Percentiles rank a stretch among this genome's conserved stretches.
phyloP scores from a whole-genome alignment of 2,113 vertebrate genomes.

The Trochalopteron elliotii region DNA sequence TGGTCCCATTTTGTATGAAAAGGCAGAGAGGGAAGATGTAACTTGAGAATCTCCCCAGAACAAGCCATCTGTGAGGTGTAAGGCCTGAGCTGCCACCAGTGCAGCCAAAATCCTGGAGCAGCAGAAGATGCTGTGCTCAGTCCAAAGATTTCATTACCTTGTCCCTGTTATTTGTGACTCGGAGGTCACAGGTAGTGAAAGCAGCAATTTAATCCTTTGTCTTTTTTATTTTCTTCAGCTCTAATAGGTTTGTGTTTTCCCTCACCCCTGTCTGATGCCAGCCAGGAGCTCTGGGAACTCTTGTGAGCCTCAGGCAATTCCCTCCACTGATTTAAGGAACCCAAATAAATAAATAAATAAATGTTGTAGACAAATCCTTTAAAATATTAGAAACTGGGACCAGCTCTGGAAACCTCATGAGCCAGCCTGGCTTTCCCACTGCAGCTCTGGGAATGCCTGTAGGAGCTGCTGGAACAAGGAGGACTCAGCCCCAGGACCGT shows the following conservation, averaged over 20 bases:
- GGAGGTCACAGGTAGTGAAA: neutral
- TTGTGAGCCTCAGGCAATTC: neutral
- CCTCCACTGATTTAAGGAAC: neutral
- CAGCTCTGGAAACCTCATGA: neutral
- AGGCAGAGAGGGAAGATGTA: conserved; percentile 58
- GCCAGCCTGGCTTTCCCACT: neutral
- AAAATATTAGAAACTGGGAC: neutral
- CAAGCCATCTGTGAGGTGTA: conserved; percentile 54
- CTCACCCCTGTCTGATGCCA: neutral
- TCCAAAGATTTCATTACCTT: neutral
- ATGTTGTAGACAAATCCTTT: neutral
- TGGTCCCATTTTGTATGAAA: conserved; percentile 58
- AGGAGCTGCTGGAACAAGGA: neutral
- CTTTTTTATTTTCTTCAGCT: neutral
- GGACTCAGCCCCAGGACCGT: neutral
- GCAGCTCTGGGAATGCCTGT: neutral
- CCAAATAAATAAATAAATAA: neutral
- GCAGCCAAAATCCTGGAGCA: conserved; percentile 29
- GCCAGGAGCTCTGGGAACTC: neutral
- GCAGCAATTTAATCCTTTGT: neutral
- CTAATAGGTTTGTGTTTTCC: neutral
- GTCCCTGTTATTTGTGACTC: neutral
- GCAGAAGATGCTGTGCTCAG: neutral
- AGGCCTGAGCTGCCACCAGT: neutral
- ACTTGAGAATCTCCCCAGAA: conserved; percentile 64